Conservation (phyloP, 2,113 vertebrate genomes). For the Pampusana beccarii region DNA sequence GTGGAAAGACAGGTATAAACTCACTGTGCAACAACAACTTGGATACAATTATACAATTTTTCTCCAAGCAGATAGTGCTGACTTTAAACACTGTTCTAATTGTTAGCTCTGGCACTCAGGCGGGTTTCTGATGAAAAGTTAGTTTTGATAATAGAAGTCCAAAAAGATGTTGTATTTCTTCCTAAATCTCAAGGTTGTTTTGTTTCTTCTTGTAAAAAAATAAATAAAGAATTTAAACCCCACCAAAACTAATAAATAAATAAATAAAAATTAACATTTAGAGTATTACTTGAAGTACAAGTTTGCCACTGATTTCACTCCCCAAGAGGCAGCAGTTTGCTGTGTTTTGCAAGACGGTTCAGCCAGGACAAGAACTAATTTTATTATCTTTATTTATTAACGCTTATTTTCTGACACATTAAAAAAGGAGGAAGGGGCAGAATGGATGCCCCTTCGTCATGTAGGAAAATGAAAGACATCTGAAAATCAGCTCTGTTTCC, state of each 20-base stretch:
- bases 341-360: not conserved
- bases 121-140: not conserved
- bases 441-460: not conserved
- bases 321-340: not conserved
- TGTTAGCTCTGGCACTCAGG: not conserved
- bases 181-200: not conserved
- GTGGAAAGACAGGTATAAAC: not conserved
- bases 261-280: not conserved
- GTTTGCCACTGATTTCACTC: not conserved
- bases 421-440: not conserved
- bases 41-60: not conserved
- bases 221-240: not conserved
- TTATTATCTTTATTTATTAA: not conserved
- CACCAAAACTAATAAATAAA: not conserved
- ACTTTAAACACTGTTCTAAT: not conserved
- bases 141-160: not conserved
- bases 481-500: constrained; percentile 22
- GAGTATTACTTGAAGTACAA: not conserved
- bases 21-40: not conserved
- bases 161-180: not conserved
- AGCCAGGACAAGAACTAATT: not conserved
- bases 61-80: not conserved
- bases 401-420: not conserved
- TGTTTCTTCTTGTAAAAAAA: not conserved
- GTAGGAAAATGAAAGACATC: not conserved